Evolutionary conservation across 23 tunicate genomes (phyloP).

Genomic region (Botrylloides violaceus): DNA sequence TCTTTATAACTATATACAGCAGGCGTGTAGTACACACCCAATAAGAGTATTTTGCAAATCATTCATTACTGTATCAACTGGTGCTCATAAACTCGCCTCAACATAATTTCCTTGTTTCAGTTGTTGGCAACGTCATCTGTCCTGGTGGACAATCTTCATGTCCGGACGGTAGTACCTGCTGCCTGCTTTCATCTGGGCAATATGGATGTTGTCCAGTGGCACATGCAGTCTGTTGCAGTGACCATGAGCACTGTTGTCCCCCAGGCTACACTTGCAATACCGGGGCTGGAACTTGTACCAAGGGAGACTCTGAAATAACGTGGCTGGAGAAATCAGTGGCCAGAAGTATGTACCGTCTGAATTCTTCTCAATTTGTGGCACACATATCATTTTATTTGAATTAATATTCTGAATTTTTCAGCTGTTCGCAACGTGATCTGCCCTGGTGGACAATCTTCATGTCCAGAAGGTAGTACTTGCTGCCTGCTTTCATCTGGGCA

Average conservation of each 20-base stretch:
- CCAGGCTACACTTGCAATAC: slow-evolving; percentile 8
- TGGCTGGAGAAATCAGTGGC: background rate
- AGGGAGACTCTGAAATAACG: slow-evolving; percentile 1
- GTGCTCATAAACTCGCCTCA: no score
- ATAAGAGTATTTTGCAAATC: no score
- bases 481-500: slow-evolving; percentile 5
- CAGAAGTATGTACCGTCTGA: slow-evolving; percentile 3
- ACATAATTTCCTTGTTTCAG: background rate
- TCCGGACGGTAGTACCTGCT: slow-evolving; percentile 25
- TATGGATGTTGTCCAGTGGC: slow-evolving; percentile 30
- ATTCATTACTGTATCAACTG: no score
- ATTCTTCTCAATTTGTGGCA: background rate
- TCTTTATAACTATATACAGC: no score
- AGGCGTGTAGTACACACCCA: no score
- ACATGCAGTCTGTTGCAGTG: slow-evolving; percentile 17
- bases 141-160: slow-evolving; percentile 2
- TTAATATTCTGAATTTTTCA: no score
- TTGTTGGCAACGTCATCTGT: background rate
- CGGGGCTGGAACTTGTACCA: slow-evolving; percentile 7
- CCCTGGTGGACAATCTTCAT: background rate
- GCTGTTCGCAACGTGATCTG: background rate
- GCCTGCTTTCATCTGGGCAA: slow-evolving; percentile 12
- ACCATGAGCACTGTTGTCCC: slow-evolving; percentile 14
- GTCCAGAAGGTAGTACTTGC: slow-evolving; percentile 16
- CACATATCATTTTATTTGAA: no score